Evolutionary conservation across 2,888 invertebrate genomes (phyloP).

Genomic region (Crematogaster levior): DNA sequence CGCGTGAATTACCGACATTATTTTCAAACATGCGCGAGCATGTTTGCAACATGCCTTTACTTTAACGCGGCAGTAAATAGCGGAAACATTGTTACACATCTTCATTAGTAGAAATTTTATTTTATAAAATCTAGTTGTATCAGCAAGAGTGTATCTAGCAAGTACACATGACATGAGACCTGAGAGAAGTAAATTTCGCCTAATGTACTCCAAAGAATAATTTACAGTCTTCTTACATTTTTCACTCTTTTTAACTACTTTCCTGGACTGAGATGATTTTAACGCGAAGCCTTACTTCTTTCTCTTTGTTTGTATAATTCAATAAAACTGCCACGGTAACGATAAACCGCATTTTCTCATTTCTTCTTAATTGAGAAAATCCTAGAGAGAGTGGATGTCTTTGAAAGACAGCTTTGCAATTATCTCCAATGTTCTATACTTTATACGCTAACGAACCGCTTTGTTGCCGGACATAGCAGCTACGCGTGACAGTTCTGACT

Average conservation of each 20-base stretch:
- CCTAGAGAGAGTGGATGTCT: constrained; percentile 21
- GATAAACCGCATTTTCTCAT: constrained; percentile 34
- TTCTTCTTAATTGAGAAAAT: constrained; percentile 47
- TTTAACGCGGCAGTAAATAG: neutral
- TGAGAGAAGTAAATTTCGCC: neutral
- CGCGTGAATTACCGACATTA: constrained; percentile 10
- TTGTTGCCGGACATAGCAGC: constrained; percentile 28
- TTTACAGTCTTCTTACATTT: constrained; percentile 21
- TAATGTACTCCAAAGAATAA: constrained; percentile 6
- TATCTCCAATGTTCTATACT: constrained; percentile 43
- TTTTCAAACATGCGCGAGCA: constrained; percentile 12
- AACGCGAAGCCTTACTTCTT: constrained; percentile 12
- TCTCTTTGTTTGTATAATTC: constrained; percentile 34
- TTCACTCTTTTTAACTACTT: constrained; percentile 9
- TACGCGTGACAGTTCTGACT: constrained; percentile 29
- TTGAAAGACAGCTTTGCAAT: constrained; percentile 43
- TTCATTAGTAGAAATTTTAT: constrained; percentile 18
- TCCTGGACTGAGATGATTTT: constrained; percentile 4
- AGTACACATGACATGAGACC: neutral
- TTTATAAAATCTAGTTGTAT: constrained; percentile 4
- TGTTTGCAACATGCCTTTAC: neutral
- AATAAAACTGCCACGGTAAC: constrained; percentile 30
- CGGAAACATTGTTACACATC: neutral
- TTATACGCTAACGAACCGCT: constrained; percentile 44
- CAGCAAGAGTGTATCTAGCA: too few relatives aligned